These are phyloP conservation scores for Agrochola macilenta DNA, from an alignment of 2,888 invertebrate species.

Conservation along the genomic window DNA sequence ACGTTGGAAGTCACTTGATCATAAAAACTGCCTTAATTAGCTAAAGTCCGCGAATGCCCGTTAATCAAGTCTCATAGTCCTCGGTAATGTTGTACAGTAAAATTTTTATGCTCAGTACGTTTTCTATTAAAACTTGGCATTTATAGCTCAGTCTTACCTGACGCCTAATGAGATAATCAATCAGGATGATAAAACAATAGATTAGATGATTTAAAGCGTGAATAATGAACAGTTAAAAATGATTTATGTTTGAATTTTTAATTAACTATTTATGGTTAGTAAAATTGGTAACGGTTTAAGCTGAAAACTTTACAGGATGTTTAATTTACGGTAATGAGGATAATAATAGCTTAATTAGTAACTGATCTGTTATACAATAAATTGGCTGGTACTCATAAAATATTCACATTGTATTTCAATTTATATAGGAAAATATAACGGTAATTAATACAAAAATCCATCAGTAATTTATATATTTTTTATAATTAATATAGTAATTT, in stretches of 20 bases:
- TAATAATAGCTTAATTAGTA: background rate
- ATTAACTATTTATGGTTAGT: background rate
- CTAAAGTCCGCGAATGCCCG: slow-evolving; percentile 48
- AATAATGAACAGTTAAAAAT: slow-evolving; percentile 1
- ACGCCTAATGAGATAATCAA: slow-evolving; percentile 48
- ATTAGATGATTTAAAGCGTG: slow-evolving; percentile 15
- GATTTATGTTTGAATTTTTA: background rate
- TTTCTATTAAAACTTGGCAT: slow-evolving; percentile 63
- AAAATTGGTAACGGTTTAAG: background rate
- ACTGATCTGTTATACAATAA: background rate
- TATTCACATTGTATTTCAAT: background rate
- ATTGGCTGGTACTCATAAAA: background rate
- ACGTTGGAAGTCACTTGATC: slow-evolving; percentile 53
- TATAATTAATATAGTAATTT: too few relatives aligned
- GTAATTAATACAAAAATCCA: too few relatives aligned
- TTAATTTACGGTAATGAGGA: background rate
- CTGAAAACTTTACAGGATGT: background rate
- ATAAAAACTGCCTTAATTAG: slow-evolving; percentile 66
- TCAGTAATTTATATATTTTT: background rate
- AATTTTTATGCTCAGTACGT: slow-evolving; percentile 64
- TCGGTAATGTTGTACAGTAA: slow-evolving; percentile 56
- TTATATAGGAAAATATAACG: too few relatives aligned
- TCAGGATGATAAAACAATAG: slow-evolving; percentile 37
- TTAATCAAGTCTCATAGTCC: slow-evolving; percentile 58
- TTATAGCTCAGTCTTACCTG: slow-evolving; percentile 50